phyloP scores from a whole-genome alignment of 2,888 invertebrate species.

The Elmis aenea region DNA sequence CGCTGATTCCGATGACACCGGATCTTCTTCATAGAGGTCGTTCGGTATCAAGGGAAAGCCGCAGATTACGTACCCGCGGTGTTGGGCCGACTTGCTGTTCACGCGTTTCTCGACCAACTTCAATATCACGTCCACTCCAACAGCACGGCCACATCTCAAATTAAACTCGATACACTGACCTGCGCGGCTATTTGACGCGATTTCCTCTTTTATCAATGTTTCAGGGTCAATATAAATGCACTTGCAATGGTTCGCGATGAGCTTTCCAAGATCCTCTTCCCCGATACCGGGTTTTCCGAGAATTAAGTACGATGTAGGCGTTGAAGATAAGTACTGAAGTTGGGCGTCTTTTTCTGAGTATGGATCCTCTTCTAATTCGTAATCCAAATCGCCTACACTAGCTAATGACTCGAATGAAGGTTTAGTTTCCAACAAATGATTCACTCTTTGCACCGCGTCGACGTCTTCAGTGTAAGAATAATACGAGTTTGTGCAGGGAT shows the following conservation, averaged over 20 bases:
- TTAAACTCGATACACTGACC: slow-evolving; percentile 57
- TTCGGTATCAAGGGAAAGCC: slow-evolving; percentile 60
- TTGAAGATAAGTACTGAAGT: slow-evolving; percentile 46
- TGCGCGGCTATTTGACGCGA: slow-evolving; percentile 50
- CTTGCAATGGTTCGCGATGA: slow-evolving; percentile 53
- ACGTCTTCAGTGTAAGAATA: slow-evolving; percentile 46
- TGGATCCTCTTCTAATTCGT: slow-evolving; percentile 26
- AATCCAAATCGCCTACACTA: slow-evolving; percentile 1
- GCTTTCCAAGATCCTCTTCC: slow-evolving; percentile 51
- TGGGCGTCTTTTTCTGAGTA: slow-evolving; percentile 55
- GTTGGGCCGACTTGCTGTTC: slow-evolving; percentile 48
- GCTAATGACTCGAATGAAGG: slow-evolving; percentile 8
- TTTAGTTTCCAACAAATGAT: slow-evolving; percentile 30
- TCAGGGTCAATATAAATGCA: slow-evolving; percentile 57
- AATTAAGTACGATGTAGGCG: slow-evolving; percentile 56
- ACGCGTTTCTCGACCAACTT: slow-evolving; percentile 52
- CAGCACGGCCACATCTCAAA: slow-evolving; percentile 50
- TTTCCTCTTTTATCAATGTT: slow-evolving; percentile 54
- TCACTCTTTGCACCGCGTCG: slow-evolving; percentile 42
- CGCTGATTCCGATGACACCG: slow-evolving; percentile 41
- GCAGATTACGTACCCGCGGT: slow-evolving; percentile 61
- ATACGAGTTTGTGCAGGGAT: slow-evolving; percentile 44
- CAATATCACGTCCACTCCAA: slow-evolving; percentile 51
- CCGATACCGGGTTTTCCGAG: slow-evolving; percentile 57
- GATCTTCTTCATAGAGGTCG: slow-evolving; percentile 40